Conservation (phyloP, 2,113 vertebrate species). For the Elephantulus edwardii region DNA sequence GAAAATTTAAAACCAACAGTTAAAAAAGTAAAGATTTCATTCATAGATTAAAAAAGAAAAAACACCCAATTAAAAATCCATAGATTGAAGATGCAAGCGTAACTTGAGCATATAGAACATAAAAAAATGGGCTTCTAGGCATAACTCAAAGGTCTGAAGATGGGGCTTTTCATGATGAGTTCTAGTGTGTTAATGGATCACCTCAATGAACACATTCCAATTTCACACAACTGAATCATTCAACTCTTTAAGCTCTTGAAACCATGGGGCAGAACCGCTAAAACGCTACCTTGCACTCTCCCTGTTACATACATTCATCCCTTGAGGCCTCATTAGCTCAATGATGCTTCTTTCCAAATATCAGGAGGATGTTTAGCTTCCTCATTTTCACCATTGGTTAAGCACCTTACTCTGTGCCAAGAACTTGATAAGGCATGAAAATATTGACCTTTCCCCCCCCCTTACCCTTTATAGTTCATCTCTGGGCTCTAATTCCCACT, state of each 20-base stretch:
- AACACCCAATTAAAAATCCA: background rate
- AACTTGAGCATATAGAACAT: background rate
- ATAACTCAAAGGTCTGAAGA: background rate
- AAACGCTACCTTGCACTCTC: background rate
- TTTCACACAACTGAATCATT: rapidly evolving
- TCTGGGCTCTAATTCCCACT: background rate
- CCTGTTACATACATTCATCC: background rate
- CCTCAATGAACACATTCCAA: too few species aligned
- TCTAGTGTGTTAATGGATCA: background rate
- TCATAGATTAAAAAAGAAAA: too few species aligned
- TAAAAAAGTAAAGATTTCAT: too few species aligned
- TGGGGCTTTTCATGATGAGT: background rate
- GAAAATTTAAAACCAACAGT: too few species aligned
- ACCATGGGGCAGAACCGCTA: background rate
- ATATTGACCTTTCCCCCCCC: too few species aligned
- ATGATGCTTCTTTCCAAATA: background rate
- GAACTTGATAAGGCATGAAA: conserved; percentile 45
- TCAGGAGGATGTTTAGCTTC: background rate
- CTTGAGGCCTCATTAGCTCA: background rate
- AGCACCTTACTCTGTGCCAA: conserved; percentile 46
- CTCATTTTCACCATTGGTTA: conserved; percentile 8
- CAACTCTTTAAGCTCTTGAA: background rate
- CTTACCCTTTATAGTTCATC: background rate
- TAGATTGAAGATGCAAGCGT: background rate
- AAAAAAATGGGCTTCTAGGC: background rate